Evolutionary conservation across 1,140 invertebrate species (phyloP), one percentile per base, ranked within the genome.

Genomic region (Araneus ventricosus): DNA sequence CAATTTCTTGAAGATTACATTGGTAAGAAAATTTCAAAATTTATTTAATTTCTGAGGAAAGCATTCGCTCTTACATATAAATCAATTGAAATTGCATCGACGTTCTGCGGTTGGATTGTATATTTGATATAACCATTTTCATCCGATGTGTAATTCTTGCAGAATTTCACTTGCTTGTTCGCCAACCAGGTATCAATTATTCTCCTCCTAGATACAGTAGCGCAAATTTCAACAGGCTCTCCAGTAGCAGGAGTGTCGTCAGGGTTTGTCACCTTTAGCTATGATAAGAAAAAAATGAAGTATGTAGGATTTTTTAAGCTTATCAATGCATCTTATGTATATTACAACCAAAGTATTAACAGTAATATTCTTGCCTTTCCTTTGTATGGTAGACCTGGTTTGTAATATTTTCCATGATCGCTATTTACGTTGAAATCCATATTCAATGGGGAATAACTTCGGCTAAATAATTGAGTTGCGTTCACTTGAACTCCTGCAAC

Each of bases 301-400:
- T 96, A 41, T 57, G 10, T 52, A 27, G 3, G 10, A 86, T 20
- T n/a, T 27, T 34, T 34, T 52, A 52, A 52, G 17, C 8, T n/a
- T 52, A 41, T 2, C 34, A 22, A 22, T 20, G 22, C 10, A 0
- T 37, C 20, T 39, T 5, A 79, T 79, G 2, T 17, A 79, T 1
- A 52, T 52, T 14, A 17, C 10, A 52, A 52, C 10, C 17, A 0
- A 6, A 8, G 2, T 1, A 45, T 27, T 17, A 2, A n/a, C 14
- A 1, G 7, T 14, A 4, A 45, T 17, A n/a, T 80, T 93, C 94
- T 82, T 94, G 97, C 96, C 95, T 97, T 97, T 94, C 97, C 96
- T 94, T 96, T 96, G 94, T 97, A 97, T 1, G 97, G 97, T 63
- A 97, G 95, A 41, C 96, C 96, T 2, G 96, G 96, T 94, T 97